Conservation (phyloP, 2,888 invertebrate species). For the Aporophyla lueneburgensis region DNA sequence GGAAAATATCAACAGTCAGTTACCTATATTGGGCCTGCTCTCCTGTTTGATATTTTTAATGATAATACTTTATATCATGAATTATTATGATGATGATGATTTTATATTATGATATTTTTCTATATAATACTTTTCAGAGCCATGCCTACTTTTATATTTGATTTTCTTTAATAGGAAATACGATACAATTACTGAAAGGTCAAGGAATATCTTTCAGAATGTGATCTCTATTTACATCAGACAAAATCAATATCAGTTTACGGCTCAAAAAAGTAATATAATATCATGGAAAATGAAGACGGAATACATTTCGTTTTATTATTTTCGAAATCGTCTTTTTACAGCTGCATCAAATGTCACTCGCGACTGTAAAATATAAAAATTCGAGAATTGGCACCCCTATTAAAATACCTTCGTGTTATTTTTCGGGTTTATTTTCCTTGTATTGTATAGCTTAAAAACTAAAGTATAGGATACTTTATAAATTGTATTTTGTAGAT, state of each 20-base stretch:
- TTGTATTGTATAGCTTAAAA: constrained; percentile 1
- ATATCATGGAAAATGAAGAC: constrained; percentile 42
- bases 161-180: background rate
- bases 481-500: background rate
- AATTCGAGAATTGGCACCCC: constrained; percentile 28
- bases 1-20: constrained; percentile 21
- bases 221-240: background rate
- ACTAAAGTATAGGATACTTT: too few species aligned
- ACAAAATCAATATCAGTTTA: constrained; percentile 27
- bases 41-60: constrained; percentile 2
- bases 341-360: constrained; percentile 64
- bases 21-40: background rate
- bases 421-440: constrained; percentile 33
- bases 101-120: too few species aligned
- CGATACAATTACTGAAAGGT: background rate
- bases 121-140: too few species aligned
- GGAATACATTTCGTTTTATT: constrained; percentile 56
- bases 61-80: background rate
- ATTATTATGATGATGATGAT: too few species aligned
- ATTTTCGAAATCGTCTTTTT: constrained; percentile 56
- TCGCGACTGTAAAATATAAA: constrained; percentile 51
- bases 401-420: constrained; percentile 38
- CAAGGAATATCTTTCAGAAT: background rate
- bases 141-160: background rate
- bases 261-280: constrained; percentile 31